A percentile compares a stretch with the other conserved stretches of the same genome.
Conservation (phyloP, 2,797 vertebrate genomes). For the Poecile montanus region DNA sequence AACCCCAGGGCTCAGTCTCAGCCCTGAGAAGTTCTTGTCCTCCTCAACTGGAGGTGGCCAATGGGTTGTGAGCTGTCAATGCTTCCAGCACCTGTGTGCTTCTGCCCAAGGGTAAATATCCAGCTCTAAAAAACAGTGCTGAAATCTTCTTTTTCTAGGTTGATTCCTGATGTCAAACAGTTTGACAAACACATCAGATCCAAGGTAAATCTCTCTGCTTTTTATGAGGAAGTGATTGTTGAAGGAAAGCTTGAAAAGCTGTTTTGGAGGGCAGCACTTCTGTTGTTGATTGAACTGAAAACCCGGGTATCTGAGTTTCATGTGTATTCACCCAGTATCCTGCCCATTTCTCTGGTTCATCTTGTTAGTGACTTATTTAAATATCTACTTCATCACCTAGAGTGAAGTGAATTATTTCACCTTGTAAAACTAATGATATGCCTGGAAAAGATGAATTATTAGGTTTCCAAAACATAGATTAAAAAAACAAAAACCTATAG, state of each 20-base stretch:
- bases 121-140: not conserved
- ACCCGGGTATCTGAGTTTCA: not conserved
- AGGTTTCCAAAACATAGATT: not conserved
- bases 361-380: not conserved
- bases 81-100: not conserved
- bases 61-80: not conserved
- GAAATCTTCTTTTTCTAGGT: not conserved
- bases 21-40: not conserved
- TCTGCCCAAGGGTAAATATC: not conserved
- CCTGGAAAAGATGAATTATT: not conserved
- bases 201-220: not conserved
- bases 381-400: not conserved
- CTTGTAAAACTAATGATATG: not conserved
- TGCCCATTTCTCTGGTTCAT: not conserved
- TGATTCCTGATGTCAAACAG: not conserved
- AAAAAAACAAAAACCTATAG: accelerated
- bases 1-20: not conserved
- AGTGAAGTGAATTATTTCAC: not conserved
- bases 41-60: not conserved
- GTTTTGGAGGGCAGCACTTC: not conserved
- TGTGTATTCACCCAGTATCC: not conserved
- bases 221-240: not conserved
- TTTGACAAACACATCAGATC: not conserved
- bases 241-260: not conserved
- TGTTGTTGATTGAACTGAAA: not conserved